Evolutionary conservation across 1,140 invertebrate species (phyloP).

Genomic region (Heliothis virescens): DNA sequence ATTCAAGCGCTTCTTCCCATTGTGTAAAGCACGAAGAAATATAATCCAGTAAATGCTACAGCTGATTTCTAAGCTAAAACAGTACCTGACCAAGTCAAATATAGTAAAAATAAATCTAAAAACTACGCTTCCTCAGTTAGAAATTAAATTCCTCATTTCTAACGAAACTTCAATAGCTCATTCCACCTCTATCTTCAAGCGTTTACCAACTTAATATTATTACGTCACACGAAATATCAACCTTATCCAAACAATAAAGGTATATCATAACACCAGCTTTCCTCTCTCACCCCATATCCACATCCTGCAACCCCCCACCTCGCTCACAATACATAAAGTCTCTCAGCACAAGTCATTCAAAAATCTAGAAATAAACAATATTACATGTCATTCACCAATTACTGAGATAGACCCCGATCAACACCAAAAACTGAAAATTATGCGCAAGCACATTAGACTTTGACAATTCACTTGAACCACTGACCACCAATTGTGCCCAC

Average conservation of each 20-base stretch:
- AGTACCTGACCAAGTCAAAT: neutral
- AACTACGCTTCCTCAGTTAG: constrained; percentile 5
- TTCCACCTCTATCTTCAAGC: constrained; percentile 43
- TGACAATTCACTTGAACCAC: no score
- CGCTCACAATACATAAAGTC: no score
- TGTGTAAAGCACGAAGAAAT: neutral
- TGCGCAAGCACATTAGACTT: no score
- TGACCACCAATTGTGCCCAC: no score
- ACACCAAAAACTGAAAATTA: no score
- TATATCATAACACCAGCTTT: no score
- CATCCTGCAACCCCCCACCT: no score
- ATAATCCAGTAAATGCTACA: neutral
- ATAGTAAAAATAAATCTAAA: constrained; percentile 4
- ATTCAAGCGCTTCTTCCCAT: neutral
- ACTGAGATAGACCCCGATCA: no score
- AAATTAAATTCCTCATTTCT: constrained; percentile 16
- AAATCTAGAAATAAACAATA: no score
- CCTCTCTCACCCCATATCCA: no score
- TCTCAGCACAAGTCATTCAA: no score
- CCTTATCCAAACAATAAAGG: constrained; percentile 37
- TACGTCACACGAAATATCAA: constrained; percentile 17
- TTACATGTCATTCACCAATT: no score
- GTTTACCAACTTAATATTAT: neutral
- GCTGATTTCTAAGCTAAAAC: neutral
- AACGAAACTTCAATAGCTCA: constrained; percentile 25